These are phyloP conservation scores for Crax fasciolata DNA, from an alignment of 2,797 vertebrate species.

Conservation along the genomic window DNA sequence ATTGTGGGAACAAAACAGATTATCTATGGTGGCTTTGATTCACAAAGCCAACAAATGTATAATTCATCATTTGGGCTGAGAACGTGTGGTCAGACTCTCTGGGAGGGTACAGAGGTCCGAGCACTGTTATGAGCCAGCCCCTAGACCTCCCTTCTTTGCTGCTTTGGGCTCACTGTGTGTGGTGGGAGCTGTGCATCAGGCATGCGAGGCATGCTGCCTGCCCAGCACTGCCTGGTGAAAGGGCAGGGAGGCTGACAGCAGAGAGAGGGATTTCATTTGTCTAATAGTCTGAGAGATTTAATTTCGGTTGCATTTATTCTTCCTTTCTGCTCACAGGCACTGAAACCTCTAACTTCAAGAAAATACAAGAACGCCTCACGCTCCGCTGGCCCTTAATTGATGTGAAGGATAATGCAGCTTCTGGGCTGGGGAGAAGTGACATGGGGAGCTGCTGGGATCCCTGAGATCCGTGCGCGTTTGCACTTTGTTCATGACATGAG, in stretches of 20 bases:
- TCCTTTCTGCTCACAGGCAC: background rate
- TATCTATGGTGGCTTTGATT: background rate
- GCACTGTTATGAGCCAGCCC: background rate
- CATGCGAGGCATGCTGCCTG: background rate
- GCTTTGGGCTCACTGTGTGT: background rate
- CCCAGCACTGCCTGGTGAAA: background rate
- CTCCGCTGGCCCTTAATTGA: background rate
- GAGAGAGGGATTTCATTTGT: background rate
- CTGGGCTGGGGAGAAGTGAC: background rate
- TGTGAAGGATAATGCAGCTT: background rate
- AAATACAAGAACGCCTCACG: background rate
- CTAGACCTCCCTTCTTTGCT: fast-evolving
- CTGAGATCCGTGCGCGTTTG: fast-evolving
- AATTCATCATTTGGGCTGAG: background rate
- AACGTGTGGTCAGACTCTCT: fast-evolving
- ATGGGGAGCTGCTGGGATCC: fast-evolving
- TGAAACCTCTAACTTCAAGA: background rate
- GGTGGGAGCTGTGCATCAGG: background rate
- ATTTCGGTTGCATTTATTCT: background rate
- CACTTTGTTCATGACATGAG: background rate
- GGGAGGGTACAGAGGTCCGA: background rate
- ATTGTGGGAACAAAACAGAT: background rate
- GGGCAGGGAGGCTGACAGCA: background rate
- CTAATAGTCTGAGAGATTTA: background rate
- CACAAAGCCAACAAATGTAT: background rate